These are phyloP conservation scores for Haemorhous mexicanus DNA, from an alignment of 2,113 vertebrate genomes.

Conservation along the genomic window DNA sequence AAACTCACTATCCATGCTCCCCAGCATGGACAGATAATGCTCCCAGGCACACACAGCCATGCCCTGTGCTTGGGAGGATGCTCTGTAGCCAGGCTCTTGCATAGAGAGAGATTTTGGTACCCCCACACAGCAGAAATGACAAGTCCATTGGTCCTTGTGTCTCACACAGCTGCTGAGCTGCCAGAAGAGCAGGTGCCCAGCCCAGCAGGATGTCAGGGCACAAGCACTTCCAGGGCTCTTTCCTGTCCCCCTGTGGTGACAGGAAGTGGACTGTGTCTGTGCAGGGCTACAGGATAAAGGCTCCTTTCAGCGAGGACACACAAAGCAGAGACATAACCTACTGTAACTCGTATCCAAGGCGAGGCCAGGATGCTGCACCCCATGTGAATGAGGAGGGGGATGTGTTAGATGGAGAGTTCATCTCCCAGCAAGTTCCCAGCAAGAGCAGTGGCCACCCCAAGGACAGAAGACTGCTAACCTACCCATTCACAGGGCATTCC, in stretches of 20 bases:
- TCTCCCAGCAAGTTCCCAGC: background rate
- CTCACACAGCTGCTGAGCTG: background rate
- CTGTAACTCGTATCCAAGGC: background rate
- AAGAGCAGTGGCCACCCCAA: background rate
- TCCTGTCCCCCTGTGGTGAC: background rate
- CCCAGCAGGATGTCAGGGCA: background rate
- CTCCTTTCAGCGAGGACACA: background rate
- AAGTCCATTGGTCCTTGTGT: background rate
- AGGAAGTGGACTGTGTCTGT: background rate
- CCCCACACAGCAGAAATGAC: background rate
- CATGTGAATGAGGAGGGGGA: background rate
- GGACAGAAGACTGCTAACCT: background rate
- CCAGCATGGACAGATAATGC: accelerated
- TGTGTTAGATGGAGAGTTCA: background rate
- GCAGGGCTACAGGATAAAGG: background rate
- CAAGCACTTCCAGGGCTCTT: background rate
- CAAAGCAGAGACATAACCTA: background rate
- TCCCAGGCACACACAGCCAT: background rate
- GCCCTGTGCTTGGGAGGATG: background rate
- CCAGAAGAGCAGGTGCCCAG: background rate
- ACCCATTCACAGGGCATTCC: background rate
- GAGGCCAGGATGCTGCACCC: background rate
- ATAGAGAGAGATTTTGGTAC: background rate
- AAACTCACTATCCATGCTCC: background rate
- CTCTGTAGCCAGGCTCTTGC: background rate